phyloP scores from a whole-genome alignment of 2,888 invertebrate genomes.

The Lasioglossum figueresi region DNA sequence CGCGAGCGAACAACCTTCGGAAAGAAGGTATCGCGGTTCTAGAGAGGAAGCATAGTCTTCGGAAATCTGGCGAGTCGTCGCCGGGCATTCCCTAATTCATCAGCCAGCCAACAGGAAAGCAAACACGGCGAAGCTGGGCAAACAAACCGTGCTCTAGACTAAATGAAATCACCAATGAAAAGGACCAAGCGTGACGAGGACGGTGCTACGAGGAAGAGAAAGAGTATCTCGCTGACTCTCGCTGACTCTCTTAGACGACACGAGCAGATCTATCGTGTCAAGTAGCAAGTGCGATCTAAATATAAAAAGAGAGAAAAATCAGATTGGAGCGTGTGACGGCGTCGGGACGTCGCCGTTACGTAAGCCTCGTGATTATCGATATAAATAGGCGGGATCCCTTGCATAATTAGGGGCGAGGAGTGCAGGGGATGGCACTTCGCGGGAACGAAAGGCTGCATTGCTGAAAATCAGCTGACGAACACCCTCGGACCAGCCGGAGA shows the following conservation, averaged over 20 bases:
- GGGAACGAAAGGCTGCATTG: constrained; percentile 66
- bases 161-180: constrained; percentile 2
- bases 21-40: constrained; percentile 3
- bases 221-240: background rate
- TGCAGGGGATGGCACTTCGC: constrained; percentile 27
- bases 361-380: constrained; percentile 52
- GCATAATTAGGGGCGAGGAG: constrained; percentile 46
- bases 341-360: constrained; percentile 36
- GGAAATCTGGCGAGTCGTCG: background rate
- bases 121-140: constrained; percentile 16
- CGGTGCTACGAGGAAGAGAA: background rate
- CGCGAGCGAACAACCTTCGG: background rate
- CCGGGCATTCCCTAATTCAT: constrained; percentile 5
- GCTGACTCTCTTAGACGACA: background rate
- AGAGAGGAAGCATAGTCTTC: background rate
- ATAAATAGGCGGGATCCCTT: constrained; percentile 52
- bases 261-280: background rate
- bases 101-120: constrained; percentile 18
- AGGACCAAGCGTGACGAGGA: constrained; percentile 8
- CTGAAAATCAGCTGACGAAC: constrained; percentile 73
- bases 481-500: constrained; percentile 55
- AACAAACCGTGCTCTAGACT: constrained; percentile 13
- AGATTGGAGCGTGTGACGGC: constrained; percentile 37
- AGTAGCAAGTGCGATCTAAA: constrained; percentile 46
- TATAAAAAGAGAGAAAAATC: constrained; percentile 48